Evolutionary conservation across 2,888 invertebrate genomes (phyloP).

Genomic region (Macrosiphum euphorbiae): DNA sequence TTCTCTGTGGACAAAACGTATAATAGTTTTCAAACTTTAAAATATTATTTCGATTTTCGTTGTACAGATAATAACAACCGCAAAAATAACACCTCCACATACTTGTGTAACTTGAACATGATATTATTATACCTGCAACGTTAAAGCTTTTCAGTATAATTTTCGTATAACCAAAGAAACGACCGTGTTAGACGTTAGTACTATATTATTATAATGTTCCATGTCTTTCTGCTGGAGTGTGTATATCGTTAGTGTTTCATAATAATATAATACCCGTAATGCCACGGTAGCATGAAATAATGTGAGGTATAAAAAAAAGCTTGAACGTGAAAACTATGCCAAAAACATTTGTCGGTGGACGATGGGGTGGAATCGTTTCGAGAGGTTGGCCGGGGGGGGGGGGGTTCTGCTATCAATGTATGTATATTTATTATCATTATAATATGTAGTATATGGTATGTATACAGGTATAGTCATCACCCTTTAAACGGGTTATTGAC

Average conservation of each 20-base stretch:
- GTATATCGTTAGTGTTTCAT: neutral
- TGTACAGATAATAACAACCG: neutral
- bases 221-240: neutral
- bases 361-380: neutral
- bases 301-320: neutral
- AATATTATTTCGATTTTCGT: neutral
- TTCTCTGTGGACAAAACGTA: neutral
- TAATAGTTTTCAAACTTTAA: neutral
- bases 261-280: neutral
- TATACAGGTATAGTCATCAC: no score
- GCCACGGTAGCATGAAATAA: neutral
- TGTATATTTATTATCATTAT: neutral
- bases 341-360: neutral
- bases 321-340: neutral
- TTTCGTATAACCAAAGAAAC: neutral
- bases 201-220: neutral
- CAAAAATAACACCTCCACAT: neutral
- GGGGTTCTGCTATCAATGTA: neutral
- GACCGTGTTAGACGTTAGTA: neutral
- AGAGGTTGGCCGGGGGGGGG: neutral
- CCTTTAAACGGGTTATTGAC: no score
- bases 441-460: neutral
- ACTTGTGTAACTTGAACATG: neutral
- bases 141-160: neutral
- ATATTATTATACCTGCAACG: neutral